Base-by-base conservation (phyloP, 2,797 vertebrate genomes). In the Centroberyx gerrardi region DNA sequence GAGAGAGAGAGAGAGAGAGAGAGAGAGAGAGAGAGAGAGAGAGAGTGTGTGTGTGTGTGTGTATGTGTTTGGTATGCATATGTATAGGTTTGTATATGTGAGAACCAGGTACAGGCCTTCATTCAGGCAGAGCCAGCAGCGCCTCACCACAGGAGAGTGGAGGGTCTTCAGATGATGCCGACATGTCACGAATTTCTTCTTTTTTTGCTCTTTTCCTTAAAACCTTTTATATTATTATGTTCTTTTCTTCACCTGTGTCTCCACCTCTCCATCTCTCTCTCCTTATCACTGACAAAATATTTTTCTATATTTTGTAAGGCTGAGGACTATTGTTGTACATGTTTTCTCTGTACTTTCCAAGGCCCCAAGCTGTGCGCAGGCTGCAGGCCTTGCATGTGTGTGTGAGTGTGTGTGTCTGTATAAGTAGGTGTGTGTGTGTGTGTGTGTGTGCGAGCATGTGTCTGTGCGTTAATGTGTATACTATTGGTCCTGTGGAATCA, bases 301-400 rank as follows among this genome's bases (percentile, higher is more conserved):
- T 68, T 76, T 5, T 40, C 6, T 28, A 54, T 73, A 75, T 84
- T 80, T 86, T 79, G 27, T 72, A 69, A 81, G 73, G 73, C 56
- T 53, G 66, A 78, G 53, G 44, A 18, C 56, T 66, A 76, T 84
- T 80, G 78, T 78, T 33, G 12, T 69, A 51, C 61, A 53, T 87
- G 72, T 86, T 82, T 31, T 73, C 58, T 71, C 75, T 62, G 74
- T 68, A 62, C 77, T 80, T 54, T 69, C 68, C 87, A 92, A 86
- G 88, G 86, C 75, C 76, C 56, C 42, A 2, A 28, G 58, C 48
- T 68, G 59, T 54, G 51, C 55, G 65, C 75, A 68, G 65, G 67
- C 40, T 6, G 7, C 36, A 33, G 36, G 52, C 85, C 87, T 86
- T 86, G 82, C 61, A 7, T 55, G 31, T 49, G 73, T 72, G 70